Evolutionary conservation across 2,797 vertebrate species (phyloP).

Genomic region (Gymnocypris eckloni): DNA sequence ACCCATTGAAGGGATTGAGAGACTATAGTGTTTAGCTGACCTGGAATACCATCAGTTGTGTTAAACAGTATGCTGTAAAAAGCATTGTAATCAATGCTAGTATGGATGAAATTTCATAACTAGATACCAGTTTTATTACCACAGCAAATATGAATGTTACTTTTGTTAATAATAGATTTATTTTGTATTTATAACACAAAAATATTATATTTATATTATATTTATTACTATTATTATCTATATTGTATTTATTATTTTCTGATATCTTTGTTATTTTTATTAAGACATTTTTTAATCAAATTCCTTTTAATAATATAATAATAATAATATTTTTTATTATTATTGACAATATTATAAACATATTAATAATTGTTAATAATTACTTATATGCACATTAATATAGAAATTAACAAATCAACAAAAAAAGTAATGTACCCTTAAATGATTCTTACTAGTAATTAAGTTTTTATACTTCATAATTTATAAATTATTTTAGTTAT

Average conservation of each 20-base stretch:
- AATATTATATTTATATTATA: neutral
- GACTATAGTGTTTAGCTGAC: constrained; percentile 31
- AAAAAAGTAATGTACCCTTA: neutral
- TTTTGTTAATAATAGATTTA: neutral
- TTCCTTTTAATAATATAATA: neutral
- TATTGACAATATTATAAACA: neutral
- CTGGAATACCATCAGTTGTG: neutral
- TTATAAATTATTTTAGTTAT: neutral
- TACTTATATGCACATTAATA: neutral
- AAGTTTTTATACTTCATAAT: neutral
- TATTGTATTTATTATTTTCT: neutral
- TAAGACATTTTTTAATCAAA: neutral
- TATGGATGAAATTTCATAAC: neutral
- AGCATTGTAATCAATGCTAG: neutral
- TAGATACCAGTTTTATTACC: neutral
- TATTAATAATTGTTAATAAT: neutral
- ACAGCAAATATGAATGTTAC: neutral
- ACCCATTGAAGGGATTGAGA: constrained; percentile 40
- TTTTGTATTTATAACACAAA: neutral
- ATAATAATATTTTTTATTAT: neutral
- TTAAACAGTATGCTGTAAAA: neutral
- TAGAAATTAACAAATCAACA: neutral
- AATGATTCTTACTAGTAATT: no score
- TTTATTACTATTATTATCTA: neutral
- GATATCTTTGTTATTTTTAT: neutral